Evolutionary conservation across 2,888 invertebrate genomes (phyloP).

Genomic region (Petrolisthes cinctipes): DNA sequence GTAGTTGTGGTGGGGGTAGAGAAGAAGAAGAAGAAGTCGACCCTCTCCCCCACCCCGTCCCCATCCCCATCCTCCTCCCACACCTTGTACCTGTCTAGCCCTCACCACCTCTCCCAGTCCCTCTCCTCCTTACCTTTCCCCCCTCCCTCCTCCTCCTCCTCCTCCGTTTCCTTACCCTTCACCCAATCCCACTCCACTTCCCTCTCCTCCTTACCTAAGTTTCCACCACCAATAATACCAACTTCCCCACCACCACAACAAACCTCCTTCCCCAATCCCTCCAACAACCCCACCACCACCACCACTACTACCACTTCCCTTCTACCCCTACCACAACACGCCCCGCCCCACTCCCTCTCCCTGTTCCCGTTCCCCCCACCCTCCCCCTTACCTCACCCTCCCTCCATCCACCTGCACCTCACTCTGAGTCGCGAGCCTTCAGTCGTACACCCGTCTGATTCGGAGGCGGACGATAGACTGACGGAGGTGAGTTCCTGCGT

Average conservation of each 20-base stretch:
- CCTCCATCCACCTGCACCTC: constrained; percentile 63
- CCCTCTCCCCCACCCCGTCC: neutral
- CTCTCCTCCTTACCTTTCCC: constrained; percentile 36
- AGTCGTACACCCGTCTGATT: constrained; percentile 64
- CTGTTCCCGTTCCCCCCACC: neutral
- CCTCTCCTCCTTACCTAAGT: constrained; percentile 21
- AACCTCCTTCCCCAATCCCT: neutral
- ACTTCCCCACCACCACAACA: too few relatives aligned
- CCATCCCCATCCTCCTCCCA: neutral
- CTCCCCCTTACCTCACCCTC: constrained; percentile 47
- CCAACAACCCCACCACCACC: neutral
- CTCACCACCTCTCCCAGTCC: constrained; percentile 59
- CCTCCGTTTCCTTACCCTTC: constrained; percentile 43
- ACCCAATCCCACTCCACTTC: constrained; percentile 61
- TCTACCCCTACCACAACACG: neutral
- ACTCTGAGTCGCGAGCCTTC: constrained; percentile 59
- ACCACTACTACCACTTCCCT: neutral
- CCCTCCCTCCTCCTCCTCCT: constrained; percentile 2
- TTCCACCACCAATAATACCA: too few relatives aligned
- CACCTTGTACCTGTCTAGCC: constrained; percentile 36
- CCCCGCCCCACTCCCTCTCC: neutral
- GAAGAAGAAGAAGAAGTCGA: neutral
- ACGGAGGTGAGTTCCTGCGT: constrained; percentile 54
- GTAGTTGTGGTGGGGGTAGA: constrained; percentile 10
- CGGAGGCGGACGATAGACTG: constrained; percentile 60